Conservation (phyloP, 2,888 invertebrate species). For the Nomada goodeniana region DNA sequence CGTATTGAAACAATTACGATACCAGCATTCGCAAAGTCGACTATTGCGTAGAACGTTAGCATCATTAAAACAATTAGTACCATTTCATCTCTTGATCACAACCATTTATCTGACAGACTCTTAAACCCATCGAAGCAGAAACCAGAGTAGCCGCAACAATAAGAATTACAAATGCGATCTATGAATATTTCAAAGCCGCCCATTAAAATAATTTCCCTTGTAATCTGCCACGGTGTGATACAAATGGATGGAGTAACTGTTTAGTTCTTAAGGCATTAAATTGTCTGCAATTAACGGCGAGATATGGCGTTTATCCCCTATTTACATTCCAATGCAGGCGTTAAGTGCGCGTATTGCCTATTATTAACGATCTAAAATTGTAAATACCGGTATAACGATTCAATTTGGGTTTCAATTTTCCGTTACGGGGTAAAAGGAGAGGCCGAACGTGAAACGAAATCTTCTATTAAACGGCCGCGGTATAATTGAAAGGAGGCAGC, state of each 20-base stretch:
- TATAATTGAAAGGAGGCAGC: neutral
- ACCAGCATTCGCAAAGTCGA: no score
- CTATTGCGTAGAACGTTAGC: neutral
- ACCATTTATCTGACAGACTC: neutral
- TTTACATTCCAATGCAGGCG: neutral
- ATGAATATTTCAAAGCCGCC: neutral
- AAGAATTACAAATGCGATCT: neutral
- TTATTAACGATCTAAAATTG: no score
- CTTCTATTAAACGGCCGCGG: neutral
- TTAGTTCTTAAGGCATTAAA: no score
- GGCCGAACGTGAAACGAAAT: neutral
- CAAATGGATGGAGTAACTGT: neutral
- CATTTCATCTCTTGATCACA: neutral
- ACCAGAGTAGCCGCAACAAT: neutral
- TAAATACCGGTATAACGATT: neutral
- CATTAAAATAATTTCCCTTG: neutral
- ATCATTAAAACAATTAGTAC: neutral
- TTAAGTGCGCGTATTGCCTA: no score
- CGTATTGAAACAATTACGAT: no score
- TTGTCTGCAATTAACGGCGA: neutral
- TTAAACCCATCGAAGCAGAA: neutral
- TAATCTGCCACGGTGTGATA: neutral
- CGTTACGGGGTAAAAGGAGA: neutral
- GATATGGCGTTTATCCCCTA: neutral
- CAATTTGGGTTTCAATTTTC: neutral